These are phyloP conservation scores for Stenolophus ochropezus DNA, from an alignment of 2,888 invertebrate genomes.

Conservation along the genomic window DNA sequence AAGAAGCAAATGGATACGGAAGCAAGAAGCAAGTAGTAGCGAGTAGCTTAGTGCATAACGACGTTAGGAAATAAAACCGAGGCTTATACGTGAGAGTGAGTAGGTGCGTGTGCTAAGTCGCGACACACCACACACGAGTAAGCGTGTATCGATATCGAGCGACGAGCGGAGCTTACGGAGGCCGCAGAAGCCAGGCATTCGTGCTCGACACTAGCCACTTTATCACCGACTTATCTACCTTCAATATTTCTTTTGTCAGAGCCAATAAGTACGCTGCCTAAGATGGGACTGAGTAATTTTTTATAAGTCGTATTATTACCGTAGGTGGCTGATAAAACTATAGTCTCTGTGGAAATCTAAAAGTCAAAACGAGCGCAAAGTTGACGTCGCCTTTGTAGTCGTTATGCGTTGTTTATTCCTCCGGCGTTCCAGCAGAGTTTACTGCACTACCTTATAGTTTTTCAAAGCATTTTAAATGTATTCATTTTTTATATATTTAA, in stretches of 20 bases:
- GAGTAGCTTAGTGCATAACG: neutral
- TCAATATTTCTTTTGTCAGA: constrained; percentile 68
- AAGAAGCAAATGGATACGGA: neutral
- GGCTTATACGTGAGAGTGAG: neutral
- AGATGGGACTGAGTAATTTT: constrained; percentile 49
- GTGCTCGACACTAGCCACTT: constrained; percentile 61
- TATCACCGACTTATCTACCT: constrained; percentile 67
- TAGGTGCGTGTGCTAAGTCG: constrained; percentile 19
- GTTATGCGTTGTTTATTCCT: constrained; percentile 15
- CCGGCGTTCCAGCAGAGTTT: neutral
- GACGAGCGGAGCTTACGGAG: neutral
- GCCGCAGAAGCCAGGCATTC: neutral
- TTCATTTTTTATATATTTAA: constrained; percentile 43
- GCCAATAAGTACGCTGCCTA: constrained; percentile 65
- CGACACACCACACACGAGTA: constrained; percentile 5
- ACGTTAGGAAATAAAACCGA: neutral
- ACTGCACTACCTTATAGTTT: constrained; percentile 34
- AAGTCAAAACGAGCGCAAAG: constrained; percentile 42
- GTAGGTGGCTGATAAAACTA: constrained; percentile 41
- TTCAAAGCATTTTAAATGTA: constrained; percentile 39
- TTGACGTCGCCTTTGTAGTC: constrained; percentile 30
- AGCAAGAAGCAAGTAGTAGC: neutral
- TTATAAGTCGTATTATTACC: constrained; percentile 37
- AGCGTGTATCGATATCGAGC: constrained; percentile 52
- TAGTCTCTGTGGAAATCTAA: constrained; percentile 50